Percentiles rank a stretch among this genome's conserved stretches.
Conservation (phyloP, 2,797 vertebrate genomes). For the Acanthis flammea region DNA sequence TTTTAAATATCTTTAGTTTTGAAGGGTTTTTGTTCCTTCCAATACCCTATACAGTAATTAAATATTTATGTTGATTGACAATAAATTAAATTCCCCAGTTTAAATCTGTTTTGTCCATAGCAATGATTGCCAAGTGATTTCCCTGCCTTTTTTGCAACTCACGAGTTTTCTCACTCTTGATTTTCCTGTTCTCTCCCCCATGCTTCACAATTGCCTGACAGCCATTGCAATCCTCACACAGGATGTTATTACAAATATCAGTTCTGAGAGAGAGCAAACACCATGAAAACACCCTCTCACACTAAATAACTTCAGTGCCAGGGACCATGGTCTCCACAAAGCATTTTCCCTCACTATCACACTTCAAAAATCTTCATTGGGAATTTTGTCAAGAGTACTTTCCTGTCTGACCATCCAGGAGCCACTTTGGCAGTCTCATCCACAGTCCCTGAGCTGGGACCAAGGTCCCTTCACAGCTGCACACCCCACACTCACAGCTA, state of each 20-base stretch:
- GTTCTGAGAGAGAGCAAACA: neutral
- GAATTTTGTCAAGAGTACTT: neutral
- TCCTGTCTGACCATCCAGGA: neutral
- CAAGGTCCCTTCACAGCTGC: neutral
- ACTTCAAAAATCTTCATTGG: neutral
- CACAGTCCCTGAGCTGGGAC: neutral
- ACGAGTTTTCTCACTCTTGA: neutral
- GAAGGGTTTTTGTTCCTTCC: fast-evolving
- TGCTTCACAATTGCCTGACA: neutral
- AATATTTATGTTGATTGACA: neutral
- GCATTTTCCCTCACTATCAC: neutral
- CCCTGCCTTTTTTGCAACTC: neutral
- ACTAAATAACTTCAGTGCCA: neutral
- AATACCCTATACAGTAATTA: neutral
- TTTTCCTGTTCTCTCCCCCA: neutral
- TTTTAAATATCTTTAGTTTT: neutral
- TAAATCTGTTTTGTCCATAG: neutral
- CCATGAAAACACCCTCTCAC: neutral
- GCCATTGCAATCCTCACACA: neutral
- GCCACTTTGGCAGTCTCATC: neutral
- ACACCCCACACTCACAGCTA: neutral
- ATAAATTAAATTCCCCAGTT: neutral
- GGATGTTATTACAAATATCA: neutral
- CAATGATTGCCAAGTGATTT: neutral
- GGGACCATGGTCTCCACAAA: neutral